These are phyloP conservation scores for Bergia sp. DNA, from an alignment of 92 coral and sea anemone genomes.

Conservation along the genomic window DNA sequence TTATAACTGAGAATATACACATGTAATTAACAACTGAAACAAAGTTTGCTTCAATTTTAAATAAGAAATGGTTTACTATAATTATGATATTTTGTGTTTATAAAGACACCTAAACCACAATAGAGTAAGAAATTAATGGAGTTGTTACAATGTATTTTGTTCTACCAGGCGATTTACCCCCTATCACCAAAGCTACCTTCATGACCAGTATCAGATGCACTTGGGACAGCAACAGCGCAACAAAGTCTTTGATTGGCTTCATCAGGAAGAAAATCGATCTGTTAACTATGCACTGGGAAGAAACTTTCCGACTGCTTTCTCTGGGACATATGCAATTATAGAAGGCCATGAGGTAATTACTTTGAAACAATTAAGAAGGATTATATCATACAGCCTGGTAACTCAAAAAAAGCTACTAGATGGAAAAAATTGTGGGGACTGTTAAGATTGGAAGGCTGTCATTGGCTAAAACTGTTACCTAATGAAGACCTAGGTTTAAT, in stretches of 20 bases:
- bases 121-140: no score
- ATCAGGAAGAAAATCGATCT: slow-evolving; percentile 4
- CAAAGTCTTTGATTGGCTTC: slow-evolving; percentile 25
- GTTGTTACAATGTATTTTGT: neutral
- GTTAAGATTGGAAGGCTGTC: no score
- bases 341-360: slow-evolving; percentile 37
- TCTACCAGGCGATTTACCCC: slow-evolving; percentile 9
- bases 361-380: no score
- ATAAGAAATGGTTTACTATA: no score
- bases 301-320: slow-evolving; percentile 7
- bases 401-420: neutral
- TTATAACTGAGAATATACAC: no score
- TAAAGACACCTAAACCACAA: no score
- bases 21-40: no score
- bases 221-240: slow-evolving; percentile 30
- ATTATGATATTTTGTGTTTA: no score
- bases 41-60: no score
- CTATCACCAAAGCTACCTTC: slow-evolving; percentile 15
- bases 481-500: no score
- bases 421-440: neutral
- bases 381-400: neutral
- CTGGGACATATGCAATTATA: slow-evolving; percentile 25
- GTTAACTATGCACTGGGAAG: slow-evolving; percentile 10
- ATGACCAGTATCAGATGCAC: slow-evolving; percentile 24
- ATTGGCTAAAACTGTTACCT: no score